phyloP scores from a whole-genome alignment of 2,888 invertebrate genomes.

The Parelbella ahira region DNA sequence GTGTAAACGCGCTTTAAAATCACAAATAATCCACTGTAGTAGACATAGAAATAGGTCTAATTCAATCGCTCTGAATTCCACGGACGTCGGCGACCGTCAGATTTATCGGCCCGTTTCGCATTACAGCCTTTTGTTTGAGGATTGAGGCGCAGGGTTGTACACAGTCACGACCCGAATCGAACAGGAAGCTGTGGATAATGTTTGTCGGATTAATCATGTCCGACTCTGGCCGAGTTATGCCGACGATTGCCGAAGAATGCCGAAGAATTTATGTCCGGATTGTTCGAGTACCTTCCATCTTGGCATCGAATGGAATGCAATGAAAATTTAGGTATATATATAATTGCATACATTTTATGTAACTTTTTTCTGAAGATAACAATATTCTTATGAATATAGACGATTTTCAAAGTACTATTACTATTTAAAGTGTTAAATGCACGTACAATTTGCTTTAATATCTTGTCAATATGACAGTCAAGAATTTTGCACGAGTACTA shows the following conservation, averaged over 20 bases:
- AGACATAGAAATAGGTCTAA: slow-evolving; percentile 19
- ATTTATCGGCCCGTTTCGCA: slow-evolving; percentile 39
- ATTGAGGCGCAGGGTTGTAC: slow-evolving; percentile 33
- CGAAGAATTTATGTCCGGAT: too few species aligned
- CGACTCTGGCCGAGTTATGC: slow-evolving; percentile 5
- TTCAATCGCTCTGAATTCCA: slow-evolving; percentile 23
- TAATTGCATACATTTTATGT: too few species aligned
- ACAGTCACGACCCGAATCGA: slow-evolving; percentile 32
- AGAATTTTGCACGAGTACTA: too few species aligned
- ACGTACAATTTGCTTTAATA: too few species aligned
- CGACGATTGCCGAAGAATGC: slow-evolving; percentile 11
- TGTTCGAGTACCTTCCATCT: too few species aligned
- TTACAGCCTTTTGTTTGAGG: slow-evolving; percentile 40
- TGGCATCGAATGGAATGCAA: too few species aligned
- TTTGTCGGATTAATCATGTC: slow-evolving; percentile 32
- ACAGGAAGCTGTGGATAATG: slow-evolving; percentile 33
- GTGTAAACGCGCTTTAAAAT: slow-evolving; percentile 6
- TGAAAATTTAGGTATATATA: too few species aligned
- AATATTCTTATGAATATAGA: too few species aligned
- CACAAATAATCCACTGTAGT: slow-evolving; percentile 17
- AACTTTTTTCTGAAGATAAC: too few species aligned
- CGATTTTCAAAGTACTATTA: too few species aligned
- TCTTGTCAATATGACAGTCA: too few species aligned
- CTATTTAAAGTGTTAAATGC: too few species aligned
- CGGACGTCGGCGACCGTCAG: slow-evolving; percentile 31